Percentiles rank a stretch among this genome's conserved stretches.
These are phyloP conservation scores for Thymelicus acteon DNA, from an alignment of 2,888 invertebrate species.

Conservation along the genomic window DNA sequence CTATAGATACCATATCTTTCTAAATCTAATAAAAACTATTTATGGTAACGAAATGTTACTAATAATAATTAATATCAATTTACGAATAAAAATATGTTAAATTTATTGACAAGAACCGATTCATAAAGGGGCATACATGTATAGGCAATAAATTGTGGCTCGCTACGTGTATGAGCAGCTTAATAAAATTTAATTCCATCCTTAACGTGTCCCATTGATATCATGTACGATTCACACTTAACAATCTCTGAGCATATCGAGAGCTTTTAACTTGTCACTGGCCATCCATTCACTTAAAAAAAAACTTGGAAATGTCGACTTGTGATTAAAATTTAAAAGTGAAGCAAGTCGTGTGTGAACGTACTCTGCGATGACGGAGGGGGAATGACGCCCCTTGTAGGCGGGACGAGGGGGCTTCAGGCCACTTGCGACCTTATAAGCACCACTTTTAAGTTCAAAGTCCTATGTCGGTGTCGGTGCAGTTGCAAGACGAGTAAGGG, in stretches of 20 bases:
- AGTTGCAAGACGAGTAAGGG: conserved; percentile 71
- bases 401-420: conserved; percentile 63
- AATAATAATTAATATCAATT: too few relatives aligned
- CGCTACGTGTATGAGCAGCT: background rate
- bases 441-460: conserved; percentile 40
- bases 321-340: conserved; percentile 83
- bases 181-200: conserved; percentile 14
- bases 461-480: conserved; percentile 51
- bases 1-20: too few relatives aligned
- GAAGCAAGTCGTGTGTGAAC: conserved; percentile 65
- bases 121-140: too few relatives aligned
- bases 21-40: too few relatives aligned
- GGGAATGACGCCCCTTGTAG: conserved; percentile 80
- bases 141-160: too few relatives aligned
- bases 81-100: too few relatives aligned
- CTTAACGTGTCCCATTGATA: conserved; percentile 6
- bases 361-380: conserved; percentile 58
- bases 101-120: too few relatives aligned
- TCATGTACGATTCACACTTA: conserved; percentile 21
- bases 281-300: conserved; percentile 67
- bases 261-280: conserved; percentile 62
- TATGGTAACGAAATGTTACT: too few relatives aligned
- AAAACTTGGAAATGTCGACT: conserved; percentile 61
- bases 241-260: conserved; percentile 20
- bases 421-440: conserved; percentile 51